Evolutionary conservation across 2,113 vertebrate species (phyloP).

Genomic region (Pampusana beccarii): DNA sequence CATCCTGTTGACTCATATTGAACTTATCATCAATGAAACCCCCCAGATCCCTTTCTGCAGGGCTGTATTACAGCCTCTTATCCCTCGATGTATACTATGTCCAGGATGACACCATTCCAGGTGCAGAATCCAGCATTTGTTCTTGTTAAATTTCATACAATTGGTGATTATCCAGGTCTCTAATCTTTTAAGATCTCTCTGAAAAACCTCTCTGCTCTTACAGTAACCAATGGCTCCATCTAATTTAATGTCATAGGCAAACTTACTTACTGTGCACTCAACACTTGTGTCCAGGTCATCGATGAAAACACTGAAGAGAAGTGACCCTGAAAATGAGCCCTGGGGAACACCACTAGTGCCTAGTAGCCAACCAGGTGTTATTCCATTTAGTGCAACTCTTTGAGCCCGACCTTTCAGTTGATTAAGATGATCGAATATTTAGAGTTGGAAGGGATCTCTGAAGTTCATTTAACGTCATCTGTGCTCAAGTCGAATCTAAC

Average conservation of each 20-base stretch:
- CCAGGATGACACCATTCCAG: not conserved
- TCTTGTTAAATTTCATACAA: not conserved
- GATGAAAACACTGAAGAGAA: not conserved
- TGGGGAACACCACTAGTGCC: not conserved
- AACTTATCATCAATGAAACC: not conserved
- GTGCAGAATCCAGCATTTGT: no score
- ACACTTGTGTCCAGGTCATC: not conserved
- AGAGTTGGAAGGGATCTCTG: not conserved
- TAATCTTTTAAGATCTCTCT: not conserved
- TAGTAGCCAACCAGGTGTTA: not conserved
- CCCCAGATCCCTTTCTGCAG: not conserved
- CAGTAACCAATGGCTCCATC: not conserved
- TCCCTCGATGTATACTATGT: rapidly evolving
- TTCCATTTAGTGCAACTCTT: not conserved
- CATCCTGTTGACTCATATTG: not conserved
- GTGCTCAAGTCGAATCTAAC: not conserved
- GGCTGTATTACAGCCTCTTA: not conserved
- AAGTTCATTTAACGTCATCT: not conserved
- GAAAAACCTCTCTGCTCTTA: not conserved
- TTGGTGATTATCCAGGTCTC: not conserved
- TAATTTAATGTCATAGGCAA: not conserved
- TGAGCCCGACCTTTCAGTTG: not conserved
- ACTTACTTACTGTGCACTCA: not conserved
- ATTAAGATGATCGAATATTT: not conserved
- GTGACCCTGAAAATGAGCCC: not conserved